Base-by-base conservation (phyloP, 1,140 invertebrate species). In the Glomeris maerens region DNA sequence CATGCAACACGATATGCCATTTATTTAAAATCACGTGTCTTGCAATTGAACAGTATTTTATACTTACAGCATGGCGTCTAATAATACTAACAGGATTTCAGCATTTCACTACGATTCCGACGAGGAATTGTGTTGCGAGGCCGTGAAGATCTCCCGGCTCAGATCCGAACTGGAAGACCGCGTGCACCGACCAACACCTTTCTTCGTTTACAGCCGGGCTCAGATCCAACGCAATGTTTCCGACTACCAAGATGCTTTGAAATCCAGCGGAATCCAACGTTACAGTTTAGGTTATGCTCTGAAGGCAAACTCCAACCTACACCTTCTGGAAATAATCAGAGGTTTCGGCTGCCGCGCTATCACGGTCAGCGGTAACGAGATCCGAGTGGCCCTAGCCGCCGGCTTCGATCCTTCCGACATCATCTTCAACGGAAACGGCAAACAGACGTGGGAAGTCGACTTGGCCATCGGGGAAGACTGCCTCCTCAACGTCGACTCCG, bases 361-460 rank as follows among this genome's bases (percentile, higher is more conserved):
- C 21, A 58, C 59, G 5, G 68, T 71, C 0, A 69, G 66, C 45
- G 67, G 68, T 13, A 55, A 60, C 41, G 69, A 71, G 55, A 52
- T 70, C n/a, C 45, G 56, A 31, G 31, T 64, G 7, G 66, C 66
- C 3, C 25, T 66, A 23, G 52, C 61, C 29, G 52, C 57, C 13
- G 66, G 66, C 14, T 67, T 68, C 53, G 10, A 49, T 17, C 55
- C 61, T 13, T 31, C 50, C 22, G 41, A 52, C 3, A 60, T 69
- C 14, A 45, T 71, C 27, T 60, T 67, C 17, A 71, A 70, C 57
- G 69, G 69, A 20, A 69, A 68, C 52, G 69, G 69, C 17, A 71
- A 71, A 55, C 55, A 59, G 2, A 52, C 51, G 0, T 65, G 63
- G 63, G 68, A 69, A 56, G 62, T 68, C 2, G 57, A 62, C 22